Base-by-base conservation (phyloP, 2,113 vertebrate genomes). In the Antechinus stuartii region DNA sequence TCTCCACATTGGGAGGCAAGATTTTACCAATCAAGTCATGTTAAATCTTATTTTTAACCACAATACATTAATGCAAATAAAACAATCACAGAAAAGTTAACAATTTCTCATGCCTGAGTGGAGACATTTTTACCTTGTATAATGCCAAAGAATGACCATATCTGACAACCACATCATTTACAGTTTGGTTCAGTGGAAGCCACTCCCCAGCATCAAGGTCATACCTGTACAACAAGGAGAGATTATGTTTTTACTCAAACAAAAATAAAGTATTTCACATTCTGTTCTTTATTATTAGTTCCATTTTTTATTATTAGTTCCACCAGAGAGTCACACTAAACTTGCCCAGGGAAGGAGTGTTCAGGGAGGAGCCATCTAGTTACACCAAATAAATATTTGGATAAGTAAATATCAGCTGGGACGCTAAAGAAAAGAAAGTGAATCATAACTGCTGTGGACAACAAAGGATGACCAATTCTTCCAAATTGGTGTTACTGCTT, bases 131-230 rank as follows among this genome's bases (percentile, higher is more conserved):
- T 97, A 99, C 99, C 99, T 99, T 96, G 25, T 99, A 94, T 0
- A 99, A 96, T 0, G 99, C 99, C 98, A 99, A 16, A 0, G 99
- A 99, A 97, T 99, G 99, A 16, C 99, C 99, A 0, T 99, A 99
- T 98, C 99, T 98, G 24, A 99, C 99, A 42, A 99, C 98, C 1
- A 99, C 98, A 0, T 97, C 97, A 97, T 99, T 99, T 96, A 99
- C 99, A 1, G 99, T 99, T 84, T 10, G 98, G 96, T 99, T 98
- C 50, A 99, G 98, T 42, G 98, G 95, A 97, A 99, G 98, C 99
- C 99, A 99, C 95, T 98, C 98, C 95, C 98, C 98, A 96, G 98
- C 99, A 96, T 97, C 98, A 52, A 99, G 98, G 97, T 99, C 99
- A 92, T 99, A 99, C 96, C 99, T 99, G 96, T 9, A 68, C 22